Evolutionary conservation across 2,888 invertebrate genomes (phyloP), one percentile per base, ranked within the genome.

Genomic region (Copidosoma aretas): DNA sequence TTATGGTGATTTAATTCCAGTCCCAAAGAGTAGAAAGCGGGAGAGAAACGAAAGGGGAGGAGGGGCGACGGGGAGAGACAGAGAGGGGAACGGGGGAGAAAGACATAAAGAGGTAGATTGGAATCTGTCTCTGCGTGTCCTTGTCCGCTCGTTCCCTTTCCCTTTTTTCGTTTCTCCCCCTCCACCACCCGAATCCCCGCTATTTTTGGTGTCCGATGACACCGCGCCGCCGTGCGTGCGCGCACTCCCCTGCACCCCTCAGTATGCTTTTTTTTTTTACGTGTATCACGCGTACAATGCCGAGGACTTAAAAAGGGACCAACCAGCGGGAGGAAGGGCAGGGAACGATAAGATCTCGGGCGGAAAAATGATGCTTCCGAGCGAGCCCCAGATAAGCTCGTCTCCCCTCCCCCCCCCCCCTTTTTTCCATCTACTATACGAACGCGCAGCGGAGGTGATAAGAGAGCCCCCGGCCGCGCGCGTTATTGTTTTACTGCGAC

Each of bases 341-440:
- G 46, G n/a, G 41, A 32, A 63, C 65, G 70, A 72, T 73, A 71
- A 65, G 61, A 71, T 71, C 71, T 65, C 64, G 46, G 61, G 67
- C 71, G 71, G 71, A 71, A 71, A 70, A 71, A 68, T 71, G 67
- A 71, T 67, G 67, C 64, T 68, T 71, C 67, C 71, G 59, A 67
- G 54, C 57, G 59, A 56, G 25, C 10, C 10, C 8, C 8, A 22
- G 70, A 71, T 71, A 71, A 64, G 59, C 67, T 32, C 60, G 66
- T 69, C 70, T 70, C 69, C 64, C 60, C 60, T 53, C 22, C 39
- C 52, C 53, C 57, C 49, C 19, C 41, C 53, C 63, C 68, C 71
- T 67, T 53, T 54, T 62, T 64, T 64, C 66, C 58, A 24, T 24
- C 25, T 24, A 24, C 65, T 63, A 53, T 60, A 56, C 67, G 59